Evolutionary conservation across 2,113 vertebrate species (phyloP).

Genomic region (Lathamus discolor): DNA sequence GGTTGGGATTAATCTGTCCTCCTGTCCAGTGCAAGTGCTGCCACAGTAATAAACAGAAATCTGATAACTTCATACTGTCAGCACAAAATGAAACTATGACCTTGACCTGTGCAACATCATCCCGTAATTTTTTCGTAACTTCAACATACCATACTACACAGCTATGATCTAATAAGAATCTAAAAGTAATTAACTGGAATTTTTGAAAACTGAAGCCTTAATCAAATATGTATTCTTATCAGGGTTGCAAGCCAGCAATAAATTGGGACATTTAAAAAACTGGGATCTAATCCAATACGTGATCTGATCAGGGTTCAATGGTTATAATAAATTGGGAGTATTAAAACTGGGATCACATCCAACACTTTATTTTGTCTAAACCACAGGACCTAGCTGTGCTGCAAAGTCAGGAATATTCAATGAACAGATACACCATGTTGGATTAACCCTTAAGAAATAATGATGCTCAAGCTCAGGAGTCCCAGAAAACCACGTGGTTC

Average conservation of each 20-base stretch:
- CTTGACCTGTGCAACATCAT: slow-evolving; percentile 70
- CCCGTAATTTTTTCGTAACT: slow-evolving; percentile 73
- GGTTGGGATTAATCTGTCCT: slow-evolving; percentile 42
- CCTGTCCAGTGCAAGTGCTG: slow-evolving; percentile 52
- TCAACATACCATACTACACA: slow-evolving; percentile 48
- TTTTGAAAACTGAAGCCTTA: slow-evolving; percentile 73
- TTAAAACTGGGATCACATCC: slow-evolving; percentile 81
- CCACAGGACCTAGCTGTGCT: slow-evolving; percentile 66
- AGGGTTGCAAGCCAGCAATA: slow-evolving; percentile 77
- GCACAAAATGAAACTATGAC: slow-evolving; percentile 70
- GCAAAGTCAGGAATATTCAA: slow-evolving; percentile 73
- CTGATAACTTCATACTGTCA: slow-evolving; percentile 68
- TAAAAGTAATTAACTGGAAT: slow-evolving; percentile 82
- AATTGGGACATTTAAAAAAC: slow-evolving; percentile 82
- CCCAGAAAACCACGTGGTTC: slow-evolving; percentile 42
- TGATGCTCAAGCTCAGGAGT: slow-evolving; percentile 49
- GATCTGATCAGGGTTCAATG: slow-evolving; percentile 84
- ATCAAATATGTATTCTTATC: slow-evolving; percentile 80
- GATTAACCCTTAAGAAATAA: slow-evolving; percentile 75
- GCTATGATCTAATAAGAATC: slow-evolving; percentile 77
- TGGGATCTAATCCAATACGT: slow-evolving; percentile 78
- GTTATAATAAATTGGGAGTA: slow-evolving; percentile 83
- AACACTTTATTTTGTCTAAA: slow-evolving; percentile 79
- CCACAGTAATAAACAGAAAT: slow-evolving; percentile 69
- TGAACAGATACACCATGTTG: slow-evolving; percentile 61